Evolutionary conservation across 2,888 invertebrate genomes (phyloP), one percentile per base, ranked within the genome.

Genomic region (Sarcophaga caerulescens): DNA sequence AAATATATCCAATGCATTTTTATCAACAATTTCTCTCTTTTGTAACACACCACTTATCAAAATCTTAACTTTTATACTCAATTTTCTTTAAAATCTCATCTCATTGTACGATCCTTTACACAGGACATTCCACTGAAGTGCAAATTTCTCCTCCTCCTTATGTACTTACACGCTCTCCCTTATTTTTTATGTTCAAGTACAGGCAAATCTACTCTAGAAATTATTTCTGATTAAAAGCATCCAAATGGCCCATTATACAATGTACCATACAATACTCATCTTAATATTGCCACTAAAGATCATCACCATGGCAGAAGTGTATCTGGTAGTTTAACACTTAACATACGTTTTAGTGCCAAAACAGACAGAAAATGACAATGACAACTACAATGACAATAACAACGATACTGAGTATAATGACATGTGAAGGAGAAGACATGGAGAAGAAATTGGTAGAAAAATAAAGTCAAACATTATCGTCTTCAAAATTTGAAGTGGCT

Each of bases 311-410:
- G 75, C 1, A 63, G 70, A 65, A 69, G 63, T 70, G 59, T 57
- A 84, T 76, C 59, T 73, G 71, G 45, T 75, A 76, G 17, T 23
- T 81, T 73, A 74, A 87, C 87, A 88, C 87, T 88, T 84, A 87
- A 88, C 88, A 88, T 87, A 87, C 86, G 87, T 87, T 88, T 88
- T 86, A 87, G 81, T 88, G 87, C 81, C 87, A 88, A 84, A 70
- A 82, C 75, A 82, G 63, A 14, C 21, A 63, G 65, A 23, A 23
- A 52, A 77, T 82, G 78, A 81, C 79, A 82, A 84, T 78, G 69
- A 73, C 65, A 82, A 80, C 23, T 35, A 63, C 45, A 75, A 79
- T 63, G 57, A 79, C 45, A 75, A 79, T 63, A 45, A 79, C 25
- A 25, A 4, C 25, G 4, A 35, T 8, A 35, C 35, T 10, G 10